Evolutionary conservation across 2,888 invertebrate genomes (phyloP), one percentile per base, ranked within the genome.

Genomic region (Abrostola tripartita): DNA sequence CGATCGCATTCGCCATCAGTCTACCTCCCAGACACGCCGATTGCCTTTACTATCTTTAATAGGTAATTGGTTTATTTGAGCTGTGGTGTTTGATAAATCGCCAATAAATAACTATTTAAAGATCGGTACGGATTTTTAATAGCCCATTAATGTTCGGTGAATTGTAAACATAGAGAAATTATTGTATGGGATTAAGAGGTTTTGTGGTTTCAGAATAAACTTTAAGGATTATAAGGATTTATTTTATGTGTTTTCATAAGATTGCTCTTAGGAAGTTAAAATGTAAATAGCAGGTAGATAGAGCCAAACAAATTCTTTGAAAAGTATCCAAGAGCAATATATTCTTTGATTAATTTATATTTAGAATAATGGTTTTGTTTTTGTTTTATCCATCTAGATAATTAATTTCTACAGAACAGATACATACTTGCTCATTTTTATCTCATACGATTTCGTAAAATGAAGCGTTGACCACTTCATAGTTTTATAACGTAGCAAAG

Each of bases 1-100:
- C 90, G 91, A 91, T 90, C 90, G 85, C 71, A 71, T 82, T 83
- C 74, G 82, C 85, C 84, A 83, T 88, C 84, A 83, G 78, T 84
- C 86, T 77, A 70, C 79, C 71, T 81, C 82, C 80, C 84, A 81
- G 79, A 82, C 81, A 74, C 73, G 71, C 61, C 70, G 69, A 70
- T 70, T 76, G 76, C 75, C 75, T 77, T 74, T 61, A 79, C 79
- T 69, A 71, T 77, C 61, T 74, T 66, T 78, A 68, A 71, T 58
- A 63, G 62, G 70, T 64, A 78, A 81, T 81, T 79, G 81, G 84
- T 87, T 88, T 84, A 78, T 86, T 83, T 76, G 64, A 61, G 58
- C 61, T 24, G 60, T 63, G 74, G 65, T 80, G 72, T 82, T 81
- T 85, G 78, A 84, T 73, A 67, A 61, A 83, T 76, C 67, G 76